Base-by-base conservation (phyloP, 2,113 vertebrate genomes). In the Heterocephalus glaber region DNA sequence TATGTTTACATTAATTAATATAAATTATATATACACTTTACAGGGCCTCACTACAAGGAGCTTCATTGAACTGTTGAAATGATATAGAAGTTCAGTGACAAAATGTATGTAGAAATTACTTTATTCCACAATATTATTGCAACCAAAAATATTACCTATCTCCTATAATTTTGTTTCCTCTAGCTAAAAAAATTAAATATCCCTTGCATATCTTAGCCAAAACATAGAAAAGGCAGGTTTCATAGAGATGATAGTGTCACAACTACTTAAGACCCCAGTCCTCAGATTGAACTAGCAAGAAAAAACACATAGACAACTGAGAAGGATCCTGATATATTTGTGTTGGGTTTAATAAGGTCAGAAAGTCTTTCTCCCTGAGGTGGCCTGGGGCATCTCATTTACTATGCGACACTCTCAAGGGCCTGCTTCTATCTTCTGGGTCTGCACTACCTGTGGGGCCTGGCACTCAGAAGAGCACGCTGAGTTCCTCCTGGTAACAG, bases 201-300 rank as follows among this genome's bases (percentile, higher is more conserved):
- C 88, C 26, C 28, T 87, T 65, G 41, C 58, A 66, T 60, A 72
- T 7, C 41, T 33, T 7, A 79, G 33, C 11, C 60, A 61, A n/a
- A n/a, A n/a, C n/a, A 60, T 58, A 52, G 52, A 3, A 0, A 10
- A 12, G 77, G 65, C 68, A 79, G 35, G 14, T 80, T 96, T 90
- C 83, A 47, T 60, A 33, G 30, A 20, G 54, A 44, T 0, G 0
- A 12, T 65, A 13, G 30, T 33, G 24, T 74, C 80, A 72, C 0
- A 0, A 28, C 58, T 58, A 47, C 44, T 61, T 86, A 49, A 70
- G 30, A 28, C 52, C 61, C 33, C 72, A 26, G 33, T 47, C 70
- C n/a, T 70, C 33, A 95, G 0, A 0, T 3, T 60, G 63, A 82
- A 74, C 12, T 65, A 24, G 7, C 33, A 91, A 61, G 0, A 0